Base-by-base conservation (phyloP, 2,888 invertebrate species). In the Megamerina dolium region DNA sequence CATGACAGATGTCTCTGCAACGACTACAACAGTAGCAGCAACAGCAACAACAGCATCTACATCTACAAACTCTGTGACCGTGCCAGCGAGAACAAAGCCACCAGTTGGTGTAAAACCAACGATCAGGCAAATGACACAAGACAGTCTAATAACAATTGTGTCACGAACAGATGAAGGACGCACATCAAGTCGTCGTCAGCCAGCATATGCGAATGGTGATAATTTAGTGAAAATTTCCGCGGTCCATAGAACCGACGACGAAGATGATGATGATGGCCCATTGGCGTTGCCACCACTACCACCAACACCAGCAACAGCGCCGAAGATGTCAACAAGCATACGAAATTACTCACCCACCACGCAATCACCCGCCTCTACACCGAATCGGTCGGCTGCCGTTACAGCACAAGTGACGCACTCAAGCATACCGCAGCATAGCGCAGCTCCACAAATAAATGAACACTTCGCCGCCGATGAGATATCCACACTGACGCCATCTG, bases 1-100 rank as follows among this genome's bases (percentile, higher is more conserved):
- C 49, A 65, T 61, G 63, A 59, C 61, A 48, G 63, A 66, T 55
- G 58, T 60, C 49, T 60, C 63, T 47, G 40, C 51, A 37, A 41
- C 54, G 51, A 50, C 52, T 35, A 41, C 45, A 47, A 27, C 47
- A 29, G 40, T 40, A 42, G 14, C 37, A 32, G 21, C 40, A 40
- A 23, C 34, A 3, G 14, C 43, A 17, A n/a, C 40, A 9, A 18
- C 35, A 10, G 16, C 37, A 10, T 20, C 16, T 20, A 33, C 29
- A 23, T 14, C 32, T 26, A 37, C 33, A 31, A 32, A 12, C 18
- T 14, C 47, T 39, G 35, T 38, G 29, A 49, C 47, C 36, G 48
- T 48, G 41, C 34, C 49, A 12, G 26, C 46, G 2, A 36, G 21
- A 6, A 29, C 20, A n/a, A 8, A 31, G 19, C 23, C 12, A 27